These are phyloP conservation scores for Drosophila elegans DNA, from an alignment of 1,140 invertebrate species.

Conservation along the genomic window DNA sequence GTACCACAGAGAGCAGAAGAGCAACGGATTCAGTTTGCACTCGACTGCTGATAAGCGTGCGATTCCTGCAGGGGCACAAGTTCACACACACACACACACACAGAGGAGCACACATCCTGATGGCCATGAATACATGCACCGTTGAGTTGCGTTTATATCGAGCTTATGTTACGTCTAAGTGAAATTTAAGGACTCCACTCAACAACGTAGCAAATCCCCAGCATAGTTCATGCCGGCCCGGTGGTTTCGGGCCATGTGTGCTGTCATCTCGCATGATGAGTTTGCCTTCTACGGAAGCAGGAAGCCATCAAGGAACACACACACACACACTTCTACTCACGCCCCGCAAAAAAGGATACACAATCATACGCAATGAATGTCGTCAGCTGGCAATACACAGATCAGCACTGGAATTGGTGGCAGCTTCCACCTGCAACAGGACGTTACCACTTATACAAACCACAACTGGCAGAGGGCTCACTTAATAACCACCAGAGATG, in stretches of 20 bases:
- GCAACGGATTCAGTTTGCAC: slow-evolving; percentile 79
- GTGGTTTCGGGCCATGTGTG: slow-evolving; percentile 21
- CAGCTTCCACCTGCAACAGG: slow-evolving; percentile 63
- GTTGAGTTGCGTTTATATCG: slow-evolving; percentile 78
- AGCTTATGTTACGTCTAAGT: slow-evolving; percentile 83
- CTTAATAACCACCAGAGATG: slow-evolving; percentile 23
- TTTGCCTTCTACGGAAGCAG: slow-evolving; percentile 74
- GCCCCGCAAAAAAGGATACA: slow-evolving; percentile 21
- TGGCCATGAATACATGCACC: slow-evolving; percentile 79
- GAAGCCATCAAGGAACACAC: slow-evolving; percentile 70
- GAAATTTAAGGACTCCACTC: slow-evolving; percentile 82
- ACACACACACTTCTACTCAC: slow-evolving; percentile 14
- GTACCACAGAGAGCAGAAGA: slow-evolving; percentile 57
- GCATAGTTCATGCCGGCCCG: slow-evolving; percentile 56
- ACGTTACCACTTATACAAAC: slow-evolving; percentile 70
- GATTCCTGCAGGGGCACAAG: slow-evolving; percentile 57
- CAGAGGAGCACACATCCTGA: slow-evolving; percentile 31
- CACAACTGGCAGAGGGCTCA: slow-evolving; percentile 41
- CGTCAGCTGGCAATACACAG: slow-evolving; percentile 44
- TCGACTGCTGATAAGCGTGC: slow-evolving; percentile 81
- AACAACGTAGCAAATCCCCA: slow-evolving; percentile 68
- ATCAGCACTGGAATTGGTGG: slow-evolving; percentile 19
- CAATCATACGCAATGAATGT: slow-evolving; percentile 36
- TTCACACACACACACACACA: slow-evolving; percentile 29
- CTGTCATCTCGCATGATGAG: slow-evolving; percentile 71